Base-by-base conservation (phyloP, 2,797 vertebrate genomes). In the Melanogrammus aeglefinus region DNA sequence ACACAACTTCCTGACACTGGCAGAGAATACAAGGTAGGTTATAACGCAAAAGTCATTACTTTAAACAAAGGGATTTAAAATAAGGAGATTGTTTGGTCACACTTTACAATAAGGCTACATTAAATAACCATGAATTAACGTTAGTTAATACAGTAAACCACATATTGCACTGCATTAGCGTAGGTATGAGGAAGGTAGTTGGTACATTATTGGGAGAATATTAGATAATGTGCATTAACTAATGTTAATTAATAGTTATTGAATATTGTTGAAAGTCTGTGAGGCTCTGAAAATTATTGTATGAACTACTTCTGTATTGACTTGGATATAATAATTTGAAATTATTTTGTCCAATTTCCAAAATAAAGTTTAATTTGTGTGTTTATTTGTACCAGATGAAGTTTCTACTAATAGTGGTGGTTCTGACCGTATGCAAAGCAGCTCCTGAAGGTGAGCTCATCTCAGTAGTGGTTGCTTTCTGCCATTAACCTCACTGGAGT, bases 321-420 rank as follows among this genome's bases (percentile, higher is more conserved):
- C 8, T 27, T 69, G 24, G 21, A 27, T 27, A 27, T 69, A 69
- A 24, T 66, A 66, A 24, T 24, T 24, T 66, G n/a, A 27, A 27
- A n/a, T 8, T 63, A 3, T 44, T 16, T 44, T 44, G 41, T 44
- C 41, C 41, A 14, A 14, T 16, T 14, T 16, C 41, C 12, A 44
- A 44, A 44, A 13, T 16, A 44, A 44, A 44, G 13, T 44, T 44
- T 14, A 44, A 16, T 63, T 9, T 77, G 69, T 77, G 31, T 72
- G 41, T 79, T 82, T 18, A 82, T 73, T 79, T 79, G 6, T 35
- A 4, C 80, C 73, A 92, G 89, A 91, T 91, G 90, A 77, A 47
- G 36, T 18, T 79, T 41, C 51, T 90, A 29, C 33, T 81, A 36
- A 2, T 85, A 18, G 2, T 84, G 71, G 0, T 75, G 77, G 77